phyloP scores from a whole-genome alignment of 2,113 vertebrate species.

The Clinocottus analis region DNA sequence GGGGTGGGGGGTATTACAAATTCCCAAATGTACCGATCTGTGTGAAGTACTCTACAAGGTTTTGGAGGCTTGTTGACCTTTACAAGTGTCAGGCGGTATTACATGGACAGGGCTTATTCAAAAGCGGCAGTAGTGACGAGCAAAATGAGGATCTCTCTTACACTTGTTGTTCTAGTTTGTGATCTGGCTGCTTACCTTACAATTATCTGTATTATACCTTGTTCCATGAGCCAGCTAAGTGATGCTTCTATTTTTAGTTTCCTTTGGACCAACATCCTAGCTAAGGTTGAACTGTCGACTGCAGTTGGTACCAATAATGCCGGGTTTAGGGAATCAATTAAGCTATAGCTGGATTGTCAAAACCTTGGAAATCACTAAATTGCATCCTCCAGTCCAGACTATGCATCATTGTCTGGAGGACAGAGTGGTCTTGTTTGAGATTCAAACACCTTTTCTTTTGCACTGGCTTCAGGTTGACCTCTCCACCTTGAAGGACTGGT shows the following conservation, averaged over 20 bases:
- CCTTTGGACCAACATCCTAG: neutral
- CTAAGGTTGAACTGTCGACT: neutral
- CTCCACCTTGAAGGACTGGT: no score
- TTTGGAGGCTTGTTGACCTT: slow-evolving; percentile 50
- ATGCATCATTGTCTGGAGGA: no score
- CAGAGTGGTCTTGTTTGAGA: no score
- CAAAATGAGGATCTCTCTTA: neutral
- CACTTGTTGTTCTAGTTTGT: neutral
- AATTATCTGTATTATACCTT: neutral
- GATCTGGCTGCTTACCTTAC: neutral
- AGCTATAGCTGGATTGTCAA: no score
- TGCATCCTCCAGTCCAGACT: no score
- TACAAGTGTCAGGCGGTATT: slow-evolving; percentile 12
- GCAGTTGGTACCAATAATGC: no score
- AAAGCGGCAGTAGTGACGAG: neutral
- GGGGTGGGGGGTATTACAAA: neutral
- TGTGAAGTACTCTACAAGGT: neutral
- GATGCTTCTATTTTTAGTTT: neutral
- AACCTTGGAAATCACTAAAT: no score
- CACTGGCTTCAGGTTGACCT: no score
- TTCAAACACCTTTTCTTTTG: no score
- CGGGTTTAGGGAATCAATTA: no score
- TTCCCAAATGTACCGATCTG: slow-evolving; percentile 14
- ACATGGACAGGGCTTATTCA: neutral
- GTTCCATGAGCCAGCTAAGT: neutral